A percentile compares a stretch with the other conserved stretches of the same genome.
Evolutionary conservation across 1,140 invertebrate genomes (phyloP).

Genomic region (Propsilocerus akamusi): DNA sequence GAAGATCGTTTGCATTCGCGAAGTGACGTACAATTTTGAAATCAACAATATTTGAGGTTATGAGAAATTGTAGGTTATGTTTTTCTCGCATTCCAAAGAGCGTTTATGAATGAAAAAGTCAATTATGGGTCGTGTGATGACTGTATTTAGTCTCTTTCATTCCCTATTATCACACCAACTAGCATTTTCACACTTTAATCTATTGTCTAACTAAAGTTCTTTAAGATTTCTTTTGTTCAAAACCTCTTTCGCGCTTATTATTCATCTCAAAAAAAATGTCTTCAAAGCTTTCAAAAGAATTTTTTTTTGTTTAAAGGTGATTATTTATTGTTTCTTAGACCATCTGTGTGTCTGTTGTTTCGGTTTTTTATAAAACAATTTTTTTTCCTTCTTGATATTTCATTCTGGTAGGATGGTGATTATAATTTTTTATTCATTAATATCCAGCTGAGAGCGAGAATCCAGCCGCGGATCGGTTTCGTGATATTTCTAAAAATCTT

Average conservation of each 20-base stretch:
- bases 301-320: no score
- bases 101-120: neutral
- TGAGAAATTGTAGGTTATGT: no score
- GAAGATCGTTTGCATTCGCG: no score
- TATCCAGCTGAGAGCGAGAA: conserved; percentile 1
- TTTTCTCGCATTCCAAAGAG: no score
- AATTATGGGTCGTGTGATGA: neutral
- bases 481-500: neutral
- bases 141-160: neutral
- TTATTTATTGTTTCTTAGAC: neutral
- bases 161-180: neutral
- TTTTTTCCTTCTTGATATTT: no score
- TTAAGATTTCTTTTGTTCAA: no score
- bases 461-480: neutral
- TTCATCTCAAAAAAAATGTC: no score
- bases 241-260: no score
- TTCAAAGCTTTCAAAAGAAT: no score
- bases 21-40: no score
- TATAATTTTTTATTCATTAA: conserved; percentile 3
- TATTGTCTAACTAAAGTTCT: neutral
- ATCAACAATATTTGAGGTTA: no score
- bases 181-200: conserved; percentile 2
- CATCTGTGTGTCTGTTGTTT: conserved; percentile 1
- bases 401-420: conserved; percentile 3
- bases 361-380: no score